These are phyloP conservation scores for Microctonus hyperodae DNA, from an alignment of 2,888 invertebrate species.

Conservation along the genomic window DNA sequence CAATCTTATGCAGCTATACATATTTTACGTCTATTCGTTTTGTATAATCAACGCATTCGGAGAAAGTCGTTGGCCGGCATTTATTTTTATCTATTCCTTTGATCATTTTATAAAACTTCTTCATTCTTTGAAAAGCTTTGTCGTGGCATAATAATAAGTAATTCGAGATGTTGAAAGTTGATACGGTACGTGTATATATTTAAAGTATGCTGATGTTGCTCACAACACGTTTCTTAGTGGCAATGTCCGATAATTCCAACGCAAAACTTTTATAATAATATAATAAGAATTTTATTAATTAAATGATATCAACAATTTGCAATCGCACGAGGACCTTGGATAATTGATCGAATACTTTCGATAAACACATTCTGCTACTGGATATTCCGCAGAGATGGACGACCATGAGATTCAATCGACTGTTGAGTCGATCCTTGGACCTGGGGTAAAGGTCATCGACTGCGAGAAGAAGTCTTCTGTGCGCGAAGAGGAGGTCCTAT, in stretches of 20 bases:
- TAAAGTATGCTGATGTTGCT: not conserved
- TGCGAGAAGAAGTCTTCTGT: slow-evolving; percentile 77
- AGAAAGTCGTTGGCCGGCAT: not conserved
- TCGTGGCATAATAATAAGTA: not conserved
- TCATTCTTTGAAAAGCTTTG: not conserved
- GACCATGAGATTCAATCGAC: slow-evolving; percentile 77
- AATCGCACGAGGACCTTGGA: slow-evolving; percentile 36
- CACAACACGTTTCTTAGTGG: not conserved
- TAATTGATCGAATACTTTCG: not conserved
- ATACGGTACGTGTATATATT: not conserved
- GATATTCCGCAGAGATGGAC: slow-evolving; percentile 66
- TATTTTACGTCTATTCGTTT: slow-evolving; percentile 8
- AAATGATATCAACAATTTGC: slow-evolving; percentile 1
- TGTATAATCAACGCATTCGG: not conserved
- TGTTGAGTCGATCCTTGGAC: slow-evolving; percentile 77
- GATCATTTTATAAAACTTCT: not conserved
- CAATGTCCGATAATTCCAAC: not conserved
- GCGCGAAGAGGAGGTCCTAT: slow-evolving; percentile 74
- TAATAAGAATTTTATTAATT: not conserved
- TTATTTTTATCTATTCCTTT: not conserved
- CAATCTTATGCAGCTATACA: not conserved
- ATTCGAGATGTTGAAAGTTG: slow-evolving; percentile 6
- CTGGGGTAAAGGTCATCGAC: slow-evolving; percentile 75
- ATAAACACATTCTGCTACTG: slow-evolving; percentile 21
- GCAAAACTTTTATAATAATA: not conserved